phyloP scores from a whole-genome alignment of 64 coral and sea anemone genomes.

The Cladopsammia gracilis region DNA sequence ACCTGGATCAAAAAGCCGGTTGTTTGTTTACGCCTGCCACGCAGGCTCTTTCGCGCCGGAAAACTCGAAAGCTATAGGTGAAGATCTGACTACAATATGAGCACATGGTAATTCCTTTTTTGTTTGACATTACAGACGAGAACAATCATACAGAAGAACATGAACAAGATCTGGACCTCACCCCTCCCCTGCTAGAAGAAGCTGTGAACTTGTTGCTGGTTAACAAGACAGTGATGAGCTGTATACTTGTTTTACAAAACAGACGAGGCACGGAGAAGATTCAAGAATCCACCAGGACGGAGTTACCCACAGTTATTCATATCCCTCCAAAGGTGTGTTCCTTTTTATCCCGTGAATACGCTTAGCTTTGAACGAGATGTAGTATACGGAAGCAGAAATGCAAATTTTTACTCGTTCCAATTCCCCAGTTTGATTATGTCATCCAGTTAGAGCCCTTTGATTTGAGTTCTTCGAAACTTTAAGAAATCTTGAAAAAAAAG shows the following conservation, averaged over 20 bases:
- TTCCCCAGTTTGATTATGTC: too few relatives aligned
- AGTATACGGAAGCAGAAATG: too few relatives aligned
- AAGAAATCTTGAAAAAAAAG: too few relatives aligned
- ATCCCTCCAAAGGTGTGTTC: constrained; percentile 25
- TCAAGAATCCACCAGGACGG: constrained; percentile 6
- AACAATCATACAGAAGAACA: neutral
- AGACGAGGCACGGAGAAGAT: constrained; percentile 43
- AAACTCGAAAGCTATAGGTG: neutral
- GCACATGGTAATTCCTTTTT: neutral
- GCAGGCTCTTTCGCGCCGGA: too few relatives aligned
- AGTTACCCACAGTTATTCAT: constrained; percentile 36
- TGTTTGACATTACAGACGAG: neutral
- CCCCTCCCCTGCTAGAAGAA: constrained; percentile 83
- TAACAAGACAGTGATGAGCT: constrained; percentile 94
- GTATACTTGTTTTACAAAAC: constrained; percentile 89
- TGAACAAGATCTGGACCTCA: constrained; percentile 55
- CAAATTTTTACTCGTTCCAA: too few relatives aligned
- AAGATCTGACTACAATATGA: neutral
- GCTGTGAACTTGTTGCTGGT: constrained; percentile 86
- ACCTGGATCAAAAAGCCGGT: too few relatives aligned
- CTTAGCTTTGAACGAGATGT: too few relatives aligned
- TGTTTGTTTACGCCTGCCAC: too few relatives aligned
- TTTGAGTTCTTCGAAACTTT: too few relatives aligned
- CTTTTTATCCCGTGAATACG: neutral
- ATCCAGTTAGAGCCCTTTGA: too few relatives aligned